Conservation (phyloP, 2,797 vertebrate species). For the Tokudaia muenninki region DNA sequence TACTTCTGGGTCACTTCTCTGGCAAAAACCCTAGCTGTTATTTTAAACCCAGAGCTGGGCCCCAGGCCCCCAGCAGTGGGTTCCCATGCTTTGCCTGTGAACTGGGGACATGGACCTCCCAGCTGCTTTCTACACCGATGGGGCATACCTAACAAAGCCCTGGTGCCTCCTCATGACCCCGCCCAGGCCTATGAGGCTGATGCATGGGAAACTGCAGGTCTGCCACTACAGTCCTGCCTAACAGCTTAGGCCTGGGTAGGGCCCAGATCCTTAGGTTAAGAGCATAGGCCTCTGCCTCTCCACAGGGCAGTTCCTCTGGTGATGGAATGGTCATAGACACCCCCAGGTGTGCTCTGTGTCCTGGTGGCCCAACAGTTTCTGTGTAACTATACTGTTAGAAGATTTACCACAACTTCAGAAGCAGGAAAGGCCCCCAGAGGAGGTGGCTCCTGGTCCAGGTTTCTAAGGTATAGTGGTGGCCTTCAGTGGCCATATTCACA, state of each 20-base stretch:
- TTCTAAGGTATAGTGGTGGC: neutral
- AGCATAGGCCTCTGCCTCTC: neutral
- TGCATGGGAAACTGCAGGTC: neutral
- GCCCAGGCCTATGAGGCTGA: neutral
- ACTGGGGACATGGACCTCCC: no score
- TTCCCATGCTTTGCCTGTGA: no score
- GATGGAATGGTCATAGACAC: neutral
- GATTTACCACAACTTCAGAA: neutral
- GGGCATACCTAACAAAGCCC: neutral
- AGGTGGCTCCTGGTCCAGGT: neutral
- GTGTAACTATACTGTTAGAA: neutral
- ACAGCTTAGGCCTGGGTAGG: neutral
- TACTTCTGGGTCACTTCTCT: no score
- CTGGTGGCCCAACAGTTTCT: neutral
- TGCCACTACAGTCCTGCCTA: neutral
- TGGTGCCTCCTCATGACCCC: neutral
- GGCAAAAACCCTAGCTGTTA: no score
- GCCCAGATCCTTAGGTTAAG: neutral
- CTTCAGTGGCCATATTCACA: neutral
- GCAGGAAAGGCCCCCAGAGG: neutral
- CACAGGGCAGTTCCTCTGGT: neutral
- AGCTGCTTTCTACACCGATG: no score
- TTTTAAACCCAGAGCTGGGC: no score
- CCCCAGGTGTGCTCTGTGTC: no score
- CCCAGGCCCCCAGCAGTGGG: no score